Percentiles rank a stretch among this genome's conserved stretches.
Conservation (phyloP, 2,797 vertebrate species). For the Lepus oiostolus region DNA sequence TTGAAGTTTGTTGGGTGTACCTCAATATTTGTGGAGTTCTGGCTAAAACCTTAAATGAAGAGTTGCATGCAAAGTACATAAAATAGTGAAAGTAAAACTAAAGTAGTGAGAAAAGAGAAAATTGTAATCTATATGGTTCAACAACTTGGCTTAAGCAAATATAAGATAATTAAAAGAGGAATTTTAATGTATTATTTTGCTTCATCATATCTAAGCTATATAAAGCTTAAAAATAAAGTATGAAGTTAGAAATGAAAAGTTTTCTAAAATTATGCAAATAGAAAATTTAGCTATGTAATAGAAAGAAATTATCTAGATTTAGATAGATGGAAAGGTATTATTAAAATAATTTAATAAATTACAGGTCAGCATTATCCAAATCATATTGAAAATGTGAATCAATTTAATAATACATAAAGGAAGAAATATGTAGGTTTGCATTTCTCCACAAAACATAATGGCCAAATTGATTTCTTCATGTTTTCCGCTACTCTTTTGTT, state of each 20-base stretch:
- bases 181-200: neutral
- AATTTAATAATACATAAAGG: neutral
- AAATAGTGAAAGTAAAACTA: neutral
- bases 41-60: neutral
- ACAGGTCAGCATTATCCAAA: neutral
- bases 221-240: conserved; percentile 1
- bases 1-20: neutral
- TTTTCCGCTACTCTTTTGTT: neutral
- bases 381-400: neutral
- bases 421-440: neutral
- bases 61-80: neutral
- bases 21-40: neutral
- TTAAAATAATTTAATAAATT: neutral
- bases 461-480: neutral
- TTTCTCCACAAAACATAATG: neutral
- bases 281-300: conserved; percentile 9
- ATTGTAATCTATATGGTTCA: neutral
- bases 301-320: neutral
- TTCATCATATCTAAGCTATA: neutral
- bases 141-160: neutral
- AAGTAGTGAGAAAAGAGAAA: neutral
- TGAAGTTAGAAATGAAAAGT: conserved; percentile 21
- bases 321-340: neutral
- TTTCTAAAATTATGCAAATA: neutral
- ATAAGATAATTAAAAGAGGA: neutral